A percentile compares a stretch with the other conserved stretches of the same genome.
phyloP scores from a whole-genome alignment of 2,888 invertebrate species.

The Heliothis peltigera region DNA sequence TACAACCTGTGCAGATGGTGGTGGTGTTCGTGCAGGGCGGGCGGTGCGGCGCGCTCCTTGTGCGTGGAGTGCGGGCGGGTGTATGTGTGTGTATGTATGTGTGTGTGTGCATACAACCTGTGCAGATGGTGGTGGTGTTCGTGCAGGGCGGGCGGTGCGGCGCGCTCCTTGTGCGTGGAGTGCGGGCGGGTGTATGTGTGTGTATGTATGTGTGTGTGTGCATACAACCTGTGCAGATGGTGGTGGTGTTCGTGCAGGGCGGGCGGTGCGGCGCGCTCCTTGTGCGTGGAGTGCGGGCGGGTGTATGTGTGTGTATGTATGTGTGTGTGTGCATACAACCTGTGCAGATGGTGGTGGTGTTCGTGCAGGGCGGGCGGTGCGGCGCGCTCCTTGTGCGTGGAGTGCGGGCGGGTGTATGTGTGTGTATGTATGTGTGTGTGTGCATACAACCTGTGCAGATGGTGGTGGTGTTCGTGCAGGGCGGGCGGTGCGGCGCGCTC shows the following conservation, averaged over 20 bases:
- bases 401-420: slow-evolving; percentile 3
- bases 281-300: slow-evolving; percentile 82
- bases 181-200: slow-evolving; percentile 48
- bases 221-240: slow-evolving; percentile 53
- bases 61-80: slow-evolving; percentile 55
- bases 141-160: no score
- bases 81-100: neutral
- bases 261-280: slow-evolving; percentile 70
- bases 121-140: no score
- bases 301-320: slow-evolving; percentile 49
- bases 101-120: neutral
- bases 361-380: slow-evolving; percentile 63
- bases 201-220: slow-evolving; percentile 8
- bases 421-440: slow-evolving; percentile 8
- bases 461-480: slow-evolving; percentile 64
- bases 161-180: slow-evolving; percentile 26
- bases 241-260: slow-evolving; percentile 63
- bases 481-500: slow-evolving; percentile 68
- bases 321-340: slow-evolving; percentile 47
- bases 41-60: no score
- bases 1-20: slow-evolving; percentile 7
- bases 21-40: no score
- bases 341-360: slow-evolving; percentile 64
- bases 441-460: slow-evolving; percentile 62
- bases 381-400: slow-evolving; percentile 71